Evolutionary conservation across 2,113 vertebrate genomes (phyloP).

Genomic region (Acanthisitta chloris): DNA sequence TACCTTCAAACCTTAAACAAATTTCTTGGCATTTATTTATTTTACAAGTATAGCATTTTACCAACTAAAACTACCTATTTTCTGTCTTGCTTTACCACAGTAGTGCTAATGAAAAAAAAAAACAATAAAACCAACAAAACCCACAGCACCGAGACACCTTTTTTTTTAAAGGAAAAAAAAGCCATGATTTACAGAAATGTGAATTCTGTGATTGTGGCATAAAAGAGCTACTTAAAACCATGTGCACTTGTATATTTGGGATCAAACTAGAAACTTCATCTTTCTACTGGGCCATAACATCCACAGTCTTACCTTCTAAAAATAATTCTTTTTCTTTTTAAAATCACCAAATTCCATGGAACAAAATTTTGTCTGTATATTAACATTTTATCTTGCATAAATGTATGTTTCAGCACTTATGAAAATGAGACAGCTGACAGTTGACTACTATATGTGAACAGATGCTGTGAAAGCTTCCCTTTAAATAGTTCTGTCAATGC

Average conservation of each 20-base stretch:
- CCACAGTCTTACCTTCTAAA: background rate
- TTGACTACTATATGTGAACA: constrained; percentile 38
- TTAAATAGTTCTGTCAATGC: constrained; percentile 54
- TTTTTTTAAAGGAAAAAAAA: background rate
- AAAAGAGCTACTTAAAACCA: background rate
- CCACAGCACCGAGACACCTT: background rate
- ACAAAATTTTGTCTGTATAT: background rate
- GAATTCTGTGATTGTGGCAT: background rate
- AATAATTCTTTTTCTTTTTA: background rate
- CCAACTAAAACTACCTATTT: background rate
- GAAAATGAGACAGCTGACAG: constrained; percentile 52
- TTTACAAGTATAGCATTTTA: background rate
- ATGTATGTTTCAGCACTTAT: constrained; percentile 47
- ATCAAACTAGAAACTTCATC: background rate
- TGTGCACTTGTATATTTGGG: background rate
- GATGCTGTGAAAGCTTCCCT: constrained; percentile 43
- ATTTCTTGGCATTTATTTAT: background rate
- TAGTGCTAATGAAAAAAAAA: background rate
- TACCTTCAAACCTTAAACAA: background rate
- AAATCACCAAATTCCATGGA: background rate
- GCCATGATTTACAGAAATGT: background rate
- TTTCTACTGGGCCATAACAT: background rate
- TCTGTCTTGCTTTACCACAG: background rate
- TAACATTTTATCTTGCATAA: constrained; percentile 8
- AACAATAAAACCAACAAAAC: no score